These are phyloP conservation scores for Tragelaphus buxtoni DNA, from an alignment of 2,113 vertebrate species.

Conservation along the genomic window DNA sequence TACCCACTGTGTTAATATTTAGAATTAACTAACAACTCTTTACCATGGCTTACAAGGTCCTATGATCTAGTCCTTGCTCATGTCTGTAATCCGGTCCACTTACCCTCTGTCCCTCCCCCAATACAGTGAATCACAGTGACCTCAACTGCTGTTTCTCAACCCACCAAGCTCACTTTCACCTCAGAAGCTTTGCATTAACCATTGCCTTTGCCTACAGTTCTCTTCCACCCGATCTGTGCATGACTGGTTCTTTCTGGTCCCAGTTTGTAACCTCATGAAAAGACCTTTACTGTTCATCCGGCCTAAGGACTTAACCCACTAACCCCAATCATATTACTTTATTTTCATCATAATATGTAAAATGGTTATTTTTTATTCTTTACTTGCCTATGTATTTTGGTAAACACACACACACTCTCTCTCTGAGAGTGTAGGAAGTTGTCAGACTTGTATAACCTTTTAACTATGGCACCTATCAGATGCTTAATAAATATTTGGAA, in stretches of 20 bases:
- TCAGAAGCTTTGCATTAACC: not conserved
- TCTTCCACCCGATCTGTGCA: not conserved
- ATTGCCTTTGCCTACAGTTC: not conserved
- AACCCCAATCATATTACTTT: not conserved
- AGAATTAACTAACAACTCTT: not conserved
- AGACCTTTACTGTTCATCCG: not conserved
- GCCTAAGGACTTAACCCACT: not conserved
- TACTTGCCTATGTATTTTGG: not conserved
- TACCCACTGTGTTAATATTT: not conserved
- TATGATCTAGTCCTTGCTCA: not conserved
- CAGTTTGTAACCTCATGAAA: not conserved
- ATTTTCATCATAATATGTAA: slow-evolving; percentile 20
- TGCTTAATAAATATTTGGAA: not conserved
- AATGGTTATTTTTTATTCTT: not conserved
- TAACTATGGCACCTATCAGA: not conserved
- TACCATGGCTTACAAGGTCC: not conserved
- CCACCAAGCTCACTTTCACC: not conserved
- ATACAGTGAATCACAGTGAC: not conserved
- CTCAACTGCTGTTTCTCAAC: not conserved
- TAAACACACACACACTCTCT: not conserved
- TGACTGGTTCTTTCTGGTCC: not conserved
- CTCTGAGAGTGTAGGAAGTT: not conserved
- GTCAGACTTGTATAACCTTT: not conserved
- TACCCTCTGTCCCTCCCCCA: not conserved
- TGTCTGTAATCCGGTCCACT: not conserved